Conservation (phyloP, 1,140 invertebrate species). For the Caligus rogercresseyi region DNA sequence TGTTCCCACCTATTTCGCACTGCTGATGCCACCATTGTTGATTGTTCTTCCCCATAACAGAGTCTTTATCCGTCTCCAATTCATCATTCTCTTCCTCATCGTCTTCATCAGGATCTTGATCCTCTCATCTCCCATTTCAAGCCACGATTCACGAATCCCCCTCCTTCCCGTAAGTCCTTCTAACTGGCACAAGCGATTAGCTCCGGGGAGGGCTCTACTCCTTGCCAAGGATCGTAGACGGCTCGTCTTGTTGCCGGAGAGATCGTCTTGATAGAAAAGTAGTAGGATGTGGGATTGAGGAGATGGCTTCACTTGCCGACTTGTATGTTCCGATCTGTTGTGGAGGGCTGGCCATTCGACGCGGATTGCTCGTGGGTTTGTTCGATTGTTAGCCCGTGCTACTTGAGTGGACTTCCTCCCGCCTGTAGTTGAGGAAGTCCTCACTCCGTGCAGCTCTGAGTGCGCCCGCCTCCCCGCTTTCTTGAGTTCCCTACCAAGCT, state of each 20-base stretch:
- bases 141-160: not conserved
- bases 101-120: slow-evolving; percentile 7
- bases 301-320: not conserved
- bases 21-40: too few relatives aligned
- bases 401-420: not conserved
- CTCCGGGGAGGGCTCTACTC: not conserved
- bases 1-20: slow-evolving; percentile 23
- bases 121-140: slow-evolving; percentile 9
- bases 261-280: not conserved
- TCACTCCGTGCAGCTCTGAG: not conserved
- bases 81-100: slow-evolving; percentile 7
- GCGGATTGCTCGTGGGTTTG: not conserved
- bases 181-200: not conserved
- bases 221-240: not conserved
- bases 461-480: not conserved
- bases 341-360: not conserved
- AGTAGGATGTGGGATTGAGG: not conserved
- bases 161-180: not conserved
- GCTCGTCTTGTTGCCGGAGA: not conserved
- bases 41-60: slow-evolving; percentile 19
- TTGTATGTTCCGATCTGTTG: not conserved
- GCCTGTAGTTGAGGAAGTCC: slow-evolving; percentile 1
- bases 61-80: not conserved
- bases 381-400: too few relatives aligned
- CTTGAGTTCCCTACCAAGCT: slow-evolving; percentile 14